phyloP scores from a whole-genome alignment of 2,797 vertebrate species.

The Anabas testudineus region DNA sequence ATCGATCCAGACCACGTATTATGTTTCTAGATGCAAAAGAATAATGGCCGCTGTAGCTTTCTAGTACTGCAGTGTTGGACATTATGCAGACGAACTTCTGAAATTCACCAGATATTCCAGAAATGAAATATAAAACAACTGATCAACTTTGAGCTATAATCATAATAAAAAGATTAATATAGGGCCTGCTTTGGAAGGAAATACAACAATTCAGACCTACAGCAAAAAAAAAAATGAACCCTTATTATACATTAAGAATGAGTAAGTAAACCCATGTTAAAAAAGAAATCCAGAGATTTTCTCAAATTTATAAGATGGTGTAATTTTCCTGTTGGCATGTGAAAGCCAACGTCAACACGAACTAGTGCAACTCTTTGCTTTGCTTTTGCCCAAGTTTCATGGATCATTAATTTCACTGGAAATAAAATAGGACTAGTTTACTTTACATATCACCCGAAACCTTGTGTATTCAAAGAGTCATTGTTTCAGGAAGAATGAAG shows the following conservation, averaged over 20 bases:
- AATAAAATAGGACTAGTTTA: constrained; percentile 58
- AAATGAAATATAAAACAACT: not conserved
- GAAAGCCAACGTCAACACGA: constrained; percentile 58
- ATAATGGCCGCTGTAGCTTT: too few relatives aligned
- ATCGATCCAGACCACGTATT: too few relatives aligned
- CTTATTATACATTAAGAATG: constrained; percentile 7
- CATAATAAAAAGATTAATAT: not conserved
- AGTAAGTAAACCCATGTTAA: constrained; percentile 32
- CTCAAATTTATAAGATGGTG: constrained; percentile 26
- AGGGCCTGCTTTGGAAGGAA: constrained; percentile 1
- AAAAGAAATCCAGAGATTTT: constrained; percentile 38
- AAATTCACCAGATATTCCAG: not conserved
- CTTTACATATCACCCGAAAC: constrained; percentile 68
- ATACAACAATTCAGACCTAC: not conserved
- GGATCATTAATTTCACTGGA: constrained; percentile 66
- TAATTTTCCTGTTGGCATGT: constrained; percentile 37
- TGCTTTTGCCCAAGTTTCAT: constrained; percentile 57
- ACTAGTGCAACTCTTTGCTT: constrained; percentile 31
- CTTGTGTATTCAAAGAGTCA: constrained; percentile 60
- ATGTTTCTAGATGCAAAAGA: too few relatives aligned
- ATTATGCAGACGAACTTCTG: not conserved
- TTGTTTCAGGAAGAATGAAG: constrained; percentile 60
- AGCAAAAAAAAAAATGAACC: not conserved
- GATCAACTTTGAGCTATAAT: not conserved
- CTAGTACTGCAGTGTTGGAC: not conserved